Conservation (phyloP, 2,888 invertebrate genomes). For the Platycheirus rosarum region DNA sequence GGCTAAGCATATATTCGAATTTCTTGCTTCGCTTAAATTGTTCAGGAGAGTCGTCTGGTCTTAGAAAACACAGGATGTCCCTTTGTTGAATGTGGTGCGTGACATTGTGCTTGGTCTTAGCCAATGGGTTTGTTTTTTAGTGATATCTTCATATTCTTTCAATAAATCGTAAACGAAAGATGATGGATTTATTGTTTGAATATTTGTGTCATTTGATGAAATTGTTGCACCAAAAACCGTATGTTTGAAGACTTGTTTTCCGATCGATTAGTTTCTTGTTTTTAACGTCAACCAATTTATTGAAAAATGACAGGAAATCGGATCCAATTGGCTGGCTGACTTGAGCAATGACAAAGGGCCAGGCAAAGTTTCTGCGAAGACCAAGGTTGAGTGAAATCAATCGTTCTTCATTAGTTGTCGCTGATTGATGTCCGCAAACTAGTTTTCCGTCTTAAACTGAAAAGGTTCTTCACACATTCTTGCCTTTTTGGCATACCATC, state of each 20-base stretch:
- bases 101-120: no score
- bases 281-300: constrained; percentile 25
- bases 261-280: constrained; percentile 33
- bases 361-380: neutral
- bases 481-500: neutral
- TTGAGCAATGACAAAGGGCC: constrained; percentile 27
- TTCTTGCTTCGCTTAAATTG: no score
- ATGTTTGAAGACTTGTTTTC: constrained; percentile 19
- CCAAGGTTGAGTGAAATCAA: constrained; percentile 1
- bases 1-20: no score
- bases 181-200: neutral
- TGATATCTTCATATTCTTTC: no score
- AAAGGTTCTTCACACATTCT: neutral
- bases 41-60: no score
- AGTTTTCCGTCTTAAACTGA: neutral
- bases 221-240: constrained; percentile 5
- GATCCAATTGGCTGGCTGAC: constrained; percentile 29
- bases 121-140: no score
- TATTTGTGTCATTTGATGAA: constrained; percentile 1
- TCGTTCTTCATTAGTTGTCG: neutral
- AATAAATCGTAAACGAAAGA: neutral
- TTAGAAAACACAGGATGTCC: no score
- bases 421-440: neutral
- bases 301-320: constrained; percentile 19
- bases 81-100: no score